phyloP scores from a whole-genome alignment of 2,888 invertebrate species.

The Tetheella fluctuosa region DNA sequence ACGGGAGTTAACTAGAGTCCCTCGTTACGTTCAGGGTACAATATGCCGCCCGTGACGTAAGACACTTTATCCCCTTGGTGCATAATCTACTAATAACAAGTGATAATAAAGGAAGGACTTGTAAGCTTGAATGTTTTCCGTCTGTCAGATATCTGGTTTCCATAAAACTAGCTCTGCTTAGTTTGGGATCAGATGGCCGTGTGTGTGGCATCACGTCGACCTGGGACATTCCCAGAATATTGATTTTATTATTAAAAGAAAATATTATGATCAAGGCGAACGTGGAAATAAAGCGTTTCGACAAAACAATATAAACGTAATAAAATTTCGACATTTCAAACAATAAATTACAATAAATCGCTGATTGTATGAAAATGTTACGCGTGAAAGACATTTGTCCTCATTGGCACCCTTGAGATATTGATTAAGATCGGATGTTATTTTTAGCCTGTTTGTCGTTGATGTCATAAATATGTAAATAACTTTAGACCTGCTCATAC shows the following conservation, averaged over 20 bases:
- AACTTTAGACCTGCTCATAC: not conserved
- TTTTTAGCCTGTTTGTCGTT: not conserved
- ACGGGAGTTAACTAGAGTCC: too few species aligned
- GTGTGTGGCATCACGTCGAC: too few species aligned
- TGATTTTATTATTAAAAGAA: not conserved
- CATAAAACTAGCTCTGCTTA: too few species aligned
- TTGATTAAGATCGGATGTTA: not conserved
- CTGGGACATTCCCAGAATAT: too few species aligned
- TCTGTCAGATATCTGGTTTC: too few species aligned
- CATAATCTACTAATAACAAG: too few species aligned
- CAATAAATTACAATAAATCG: conserved; percentile 8
- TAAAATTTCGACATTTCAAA: conserved; percentile 15
- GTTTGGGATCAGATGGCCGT: too few species aligned
- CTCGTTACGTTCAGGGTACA: too few species aligned
- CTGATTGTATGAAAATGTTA: not conserved
- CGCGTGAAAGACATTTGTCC: not conserved
- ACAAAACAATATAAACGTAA: conserved; percentile 16
- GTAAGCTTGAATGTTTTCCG: too few species aligned
- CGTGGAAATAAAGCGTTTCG: conserved; percentile 18
- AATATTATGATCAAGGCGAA: conserved; percentile 18
- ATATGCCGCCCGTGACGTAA: too few species aligned
- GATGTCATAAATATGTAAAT: not conserved
- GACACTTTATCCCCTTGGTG: too few species aligned
- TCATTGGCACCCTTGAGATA: not conserved
- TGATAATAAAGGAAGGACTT: too few species aligned